phyloP scores from a whole-genome alignment of 2,797 vertebrate species.

The Lerista edwardsae region DNA sequence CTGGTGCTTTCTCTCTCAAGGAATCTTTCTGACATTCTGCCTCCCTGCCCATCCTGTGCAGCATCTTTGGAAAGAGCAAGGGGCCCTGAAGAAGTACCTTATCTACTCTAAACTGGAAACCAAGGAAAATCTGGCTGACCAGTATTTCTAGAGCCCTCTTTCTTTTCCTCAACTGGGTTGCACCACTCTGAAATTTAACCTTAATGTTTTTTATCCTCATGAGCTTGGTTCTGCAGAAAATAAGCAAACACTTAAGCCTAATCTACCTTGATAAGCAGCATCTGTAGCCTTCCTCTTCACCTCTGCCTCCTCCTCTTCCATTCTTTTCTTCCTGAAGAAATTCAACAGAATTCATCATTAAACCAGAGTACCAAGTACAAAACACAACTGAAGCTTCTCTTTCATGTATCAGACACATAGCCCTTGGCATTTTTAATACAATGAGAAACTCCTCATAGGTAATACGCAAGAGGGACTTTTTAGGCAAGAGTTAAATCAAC shows the following conservation, averaged over 20 bases:
- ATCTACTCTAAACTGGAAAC: not conserved
- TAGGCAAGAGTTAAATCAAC: not conserved
- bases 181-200: not conserved
- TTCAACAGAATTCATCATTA: constrained; percentile 30
- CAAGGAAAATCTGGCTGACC: not conserved
- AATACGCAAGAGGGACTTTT: not conserved
- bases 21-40: not conserved
- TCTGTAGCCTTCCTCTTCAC: constrained; percentile 91
- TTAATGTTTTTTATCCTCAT: not conserved
- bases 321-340: constrained; percentile 88
- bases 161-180: not conserved
- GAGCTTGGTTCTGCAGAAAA: not conserved
- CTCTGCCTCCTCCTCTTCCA: constrained; percentile 91
- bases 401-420: not conserved
- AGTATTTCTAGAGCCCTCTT: not conserved
- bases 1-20: not conserved
- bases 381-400: not conserved
- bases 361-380: not conserved
- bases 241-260: constrained; percentile 13
- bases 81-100: constrained; percentile 1
- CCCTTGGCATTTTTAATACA: not conserved
- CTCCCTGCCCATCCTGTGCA: not conserved
- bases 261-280: constrained; percentile 91
- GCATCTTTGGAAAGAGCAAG: not conserved
- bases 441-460: not conserved